These are phyloP conservation scores for Dryobates pubescens DNA, from an alignment of 2,797 vertebrate species.

Conservation along the genomic window DNA sequence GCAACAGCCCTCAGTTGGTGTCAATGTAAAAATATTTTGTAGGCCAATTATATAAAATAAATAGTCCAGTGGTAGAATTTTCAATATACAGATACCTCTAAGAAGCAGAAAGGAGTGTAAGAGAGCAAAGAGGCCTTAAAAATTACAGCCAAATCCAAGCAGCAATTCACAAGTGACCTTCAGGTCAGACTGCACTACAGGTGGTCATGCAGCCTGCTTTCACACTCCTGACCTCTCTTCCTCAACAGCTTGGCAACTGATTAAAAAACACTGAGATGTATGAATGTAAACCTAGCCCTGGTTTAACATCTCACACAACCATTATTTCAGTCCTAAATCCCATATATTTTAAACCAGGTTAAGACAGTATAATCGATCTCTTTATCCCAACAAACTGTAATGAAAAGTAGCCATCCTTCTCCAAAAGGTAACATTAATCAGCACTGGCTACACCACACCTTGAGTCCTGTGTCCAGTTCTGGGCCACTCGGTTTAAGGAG, in stretches of 20 bases:
- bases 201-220: accelerated
- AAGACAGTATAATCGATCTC: neutral
- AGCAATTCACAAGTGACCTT: neutral
- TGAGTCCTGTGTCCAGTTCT: too few species aligned
- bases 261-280: neutral
- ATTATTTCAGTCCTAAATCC: neutral
- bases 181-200: neutral
- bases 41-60: neutral
- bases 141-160: neutral
- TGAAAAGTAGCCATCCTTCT: neutral
- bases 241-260: neutral
- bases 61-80: neutral
- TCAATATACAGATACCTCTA: neutral
- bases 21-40: neutral
- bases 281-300: neutral
- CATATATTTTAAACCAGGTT: neutral
- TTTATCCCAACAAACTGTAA: neutral
- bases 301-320: neutral
- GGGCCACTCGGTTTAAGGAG: too few species aligned
- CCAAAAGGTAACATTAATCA: neutral
- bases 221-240: neutral
- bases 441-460: too few species aligned
- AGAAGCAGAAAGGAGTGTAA: neutral
- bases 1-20: neutral
- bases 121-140: neutral